Evolutionary conservation across 2,888 invertebrate genomes (phyloP).

Genomic region (Kryphioiulus occultus): DNA sequence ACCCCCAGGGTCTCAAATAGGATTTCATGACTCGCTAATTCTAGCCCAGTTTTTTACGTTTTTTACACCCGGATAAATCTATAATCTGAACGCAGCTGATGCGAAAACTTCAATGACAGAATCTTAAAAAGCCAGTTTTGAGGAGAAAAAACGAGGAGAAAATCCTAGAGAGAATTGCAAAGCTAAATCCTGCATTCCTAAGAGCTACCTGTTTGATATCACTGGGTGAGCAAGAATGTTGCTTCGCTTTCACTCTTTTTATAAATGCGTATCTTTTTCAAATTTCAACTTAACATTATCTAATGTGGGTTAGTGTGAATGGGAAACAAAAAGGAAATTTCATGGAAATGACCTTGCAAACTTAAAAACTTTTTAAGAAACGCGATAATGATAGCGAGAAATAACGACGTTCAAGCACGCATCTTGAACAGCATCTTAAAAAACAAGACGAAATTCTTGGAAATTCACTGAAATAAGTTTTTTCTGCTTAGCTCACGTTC

Average conservation of each 20-base stretch:
- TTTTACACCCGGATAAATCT: conserved; percentile 2
- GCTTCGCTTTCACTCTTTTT: not conserved
- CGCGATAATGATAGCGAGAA: not conserved
- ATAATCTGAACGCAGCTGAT: conserved; percentile 20
- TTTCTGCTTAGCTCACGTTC: not conserved
- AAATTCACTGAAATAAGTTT: not conserved
- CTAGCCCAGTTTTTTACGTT: not conserved
- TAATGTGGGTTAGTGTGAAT: conserved; percentile 40
- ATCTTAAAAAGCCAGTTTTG: not conserved
- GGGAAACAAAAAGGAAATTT: conserved; percentile 15
- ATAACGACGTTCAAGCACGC: not conserved
- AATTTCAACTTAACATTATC: conserved; percentile 13
- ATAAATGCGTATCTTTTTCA: not conserved
- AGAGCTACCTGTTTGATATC: conserved; percentile 24
- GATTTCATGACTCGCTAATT: conserved; percentile 40
- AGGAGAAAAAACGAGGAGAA: not conserved
- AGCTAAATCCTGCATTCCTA: not conserved
- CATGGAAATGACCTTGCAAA: conserved; percentile 24
- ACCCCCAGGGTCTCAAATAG: not conserved
- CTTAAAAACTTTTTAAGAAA: not conserved
- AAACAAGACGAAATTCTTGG: not conserved
- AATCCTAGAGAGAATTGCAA: not conserved
- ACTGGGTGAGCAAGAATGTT: not conserved
- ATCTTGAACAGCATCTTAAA: not conserved
- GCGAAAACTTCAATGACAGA: conserved; percentile 15